These are phyloP conservation scores for Pagrus major DNA, from an alignment of 2,113 vertebrate species.

Conservation along the genomic window DNA sequence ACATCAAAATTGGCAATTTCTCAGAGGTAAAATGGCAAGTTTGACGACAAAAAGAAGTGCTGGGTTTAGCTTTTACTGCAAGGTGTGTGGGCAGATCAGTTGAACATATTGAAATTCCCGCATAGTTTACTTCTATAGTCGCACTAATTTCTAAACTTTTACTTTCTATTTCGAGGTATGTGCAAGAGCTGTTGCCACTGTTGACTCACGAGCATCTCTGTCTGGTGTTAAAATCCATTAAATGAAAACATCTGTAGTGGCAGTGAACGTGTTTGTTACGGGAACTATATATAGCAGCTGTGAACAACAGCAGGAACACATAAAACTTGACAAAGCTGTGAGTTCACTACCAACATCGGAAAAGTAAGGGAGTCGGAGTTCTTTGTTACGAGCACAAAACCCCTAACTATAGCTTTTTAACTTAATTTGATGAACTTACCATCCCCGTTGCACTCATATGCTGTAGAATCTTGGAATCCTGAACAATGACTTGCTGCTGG, in stretches of 20 bases:
- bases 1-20: neutral
- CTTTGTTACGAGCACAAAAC: no score
- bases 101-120: no score
- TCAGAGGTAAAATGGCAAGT: neutral
- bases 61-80: no score
- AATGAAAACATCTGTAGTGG: neutral
- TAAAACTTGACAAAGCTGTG: neutral
- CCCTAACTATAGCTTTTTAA: neutral
- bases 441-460: conserved; percentile 96
- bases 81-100: no score
- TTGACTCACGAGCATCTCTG: neutral
- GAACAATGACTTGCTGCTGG: conserved; percentile 97
- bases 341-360: neutral
- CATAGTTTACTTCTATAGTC: no score
- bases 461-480: conserved; percentile 94
- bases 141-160: neutral
- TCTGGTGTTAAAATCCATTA: neutral
- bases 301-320: neutral
- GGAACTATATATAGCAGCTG: neutral
- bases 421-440: conserved; percentile 82
- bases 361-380: neutral
- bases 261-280: neutral
- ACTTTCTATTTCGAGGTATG: neutral
- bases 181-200: neutral
- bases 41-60: neutral